Percentiles rank a stretch among this genome's conserved stretches.
Evolutionary conservation across 2,888 invertebrate genomes (phyloP).

Genomic region (Matsumyia berberina): DNA sequence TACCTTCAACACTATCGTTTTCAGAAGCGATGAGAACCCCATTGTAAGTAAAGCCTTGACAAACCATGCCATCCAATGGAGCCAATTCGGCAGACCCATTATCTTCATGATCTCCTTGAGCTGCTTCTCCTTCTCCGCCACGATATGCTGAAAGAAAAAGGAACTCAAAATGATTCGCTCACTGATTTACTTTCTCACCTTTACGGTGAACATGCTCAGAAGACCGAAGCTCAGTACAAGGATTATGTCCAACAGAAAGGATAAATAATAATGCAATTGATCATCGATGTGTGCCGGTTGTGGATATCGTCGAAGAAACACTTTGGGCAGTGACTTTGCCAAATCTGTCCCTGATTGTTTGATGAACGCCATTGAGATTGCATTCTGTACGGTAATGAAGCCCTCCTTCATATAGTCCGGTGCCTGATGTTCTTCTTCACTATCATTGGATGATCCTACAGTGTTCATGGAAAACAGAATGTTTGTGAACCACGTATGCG

Average conservation of each 20-base stretch:
- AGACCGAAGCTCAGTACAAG: slow-evolving; percentile 92
- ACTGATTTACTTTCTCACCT: slow-evolving; percentile 83
- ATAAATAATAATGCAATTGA: slow-evolving; percentile 87
- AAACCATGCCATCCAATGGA: slow-evolving; percentile 95
- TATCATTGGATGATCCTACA: slow-evolving; percentile 87
- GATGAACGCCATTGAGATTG: slow-evolving; percentile 84
- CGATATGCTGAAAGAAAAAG: slow-evolving; percentile 82
- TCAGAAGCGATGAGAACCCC: slow-evolving; percentile 86
- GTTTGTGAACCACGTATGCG: slow-evolving; percentile 88
- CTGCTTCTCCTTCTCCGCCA: slow-evolving; percentile 87
- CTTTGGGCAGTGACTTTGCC: slow-evolving; percentile 78
- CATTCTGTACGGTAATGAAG: slow-evolving; percentile 88
- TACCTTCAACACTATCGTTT: slow-evolving; percentile 87
- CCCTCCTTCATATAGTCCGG: slow-evolving; percentile 87
- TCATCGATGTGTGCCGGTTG: slow-evolving; percentile 90
- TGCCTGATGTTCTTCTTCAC: slow-evolving; percentile 85
- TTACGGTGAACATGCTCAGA: slow-evolving; percentile 90
- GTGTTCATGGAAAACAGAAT: slow-evolving; percentile 88
- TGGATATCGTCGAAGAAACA: slow-evolving; percentile 87
- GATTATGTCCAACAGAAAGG: slow-evolving; percentile 89
- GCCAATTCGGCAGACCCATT: slow-evolving; percentile 93
- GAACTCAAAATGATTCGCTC: not conserved
- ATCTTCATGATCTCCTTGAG: slow-evolving; percentile 95
- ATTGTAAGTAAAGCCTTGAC: slow-evolving; percentile 90
- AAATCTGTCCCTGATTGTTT: slow-evolving; percentile 70